Evolutionary conservation across 2,888 invertebrate genomes (phyloP).

Genomic region (Pollenia amentaria): DNA sequence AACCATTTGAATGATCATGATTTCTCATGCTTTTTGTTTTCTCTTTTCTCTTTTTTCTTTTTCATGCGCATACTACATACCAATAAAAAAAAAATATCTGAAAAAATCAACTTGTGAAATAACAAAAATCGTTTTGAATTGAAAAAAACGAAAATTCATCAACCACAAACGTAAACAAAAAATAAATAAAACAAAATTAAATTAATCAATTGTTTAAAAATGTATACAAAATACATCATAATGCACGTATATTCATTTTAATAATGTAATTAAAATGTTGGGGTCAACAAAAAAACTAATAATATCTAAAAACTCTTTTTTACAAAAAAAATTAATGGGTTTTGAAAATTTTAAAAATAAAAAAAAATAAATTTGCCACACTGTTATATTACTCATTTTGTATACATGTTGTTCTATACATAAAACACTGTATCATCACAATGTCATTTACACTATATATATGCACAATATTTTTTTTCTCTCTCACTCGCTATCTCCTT

Average conservation of each 20-base stretch:
- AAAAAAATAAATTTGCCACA: conserved; percentile 43
- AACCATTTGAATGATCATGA: conserved; percentile 69
- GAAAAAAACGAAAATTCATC: conserved; percentile 75
- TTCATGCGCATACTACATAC: conserved; percentile 82
- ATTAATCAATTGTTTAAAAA: conserved; percentile 73
- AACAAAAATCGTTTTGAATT: conserved; percentile 68
- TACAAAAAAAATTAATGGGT: conserved; percentile 30
- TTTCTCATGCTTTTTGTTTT: conserved; percentile 82
- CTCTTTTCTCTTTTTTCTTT: conserved; percentile 82
- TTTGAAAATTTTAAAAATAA: conserved; percentile 42
- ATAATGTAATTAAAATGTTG: conserved; percentile 69
- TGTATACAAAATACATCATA: conserved; percentile 81
- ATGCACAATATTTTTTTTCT: conserved; percentile 54
- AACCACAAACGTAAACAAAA: conserved; percentile 74
- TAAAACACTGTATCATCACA: conserved; percentile 50
- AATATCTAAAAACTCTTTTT: conserved; percentile 13
- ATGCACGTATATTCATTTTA: conserved; percentile 79
- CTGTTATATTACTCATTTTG: conserved; percentile 38
- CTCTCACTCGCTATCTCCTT: neutral
- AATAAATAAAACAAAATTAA: conserved; percentile 59
- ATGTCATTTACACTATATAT: conserved; percentile 59
- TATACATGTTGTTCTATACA: conserved; percentile 39
- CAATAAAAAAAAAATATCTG: conserved; percentile 75
- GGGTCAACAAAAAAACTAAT: conserved; percentile 49
- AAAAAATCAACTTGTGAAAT: conserved; percentile 72